Evolutionary conservation across 2,888 invertebrate species (phyloP).

Genomic region (Watsonalla binaria): DNA sequence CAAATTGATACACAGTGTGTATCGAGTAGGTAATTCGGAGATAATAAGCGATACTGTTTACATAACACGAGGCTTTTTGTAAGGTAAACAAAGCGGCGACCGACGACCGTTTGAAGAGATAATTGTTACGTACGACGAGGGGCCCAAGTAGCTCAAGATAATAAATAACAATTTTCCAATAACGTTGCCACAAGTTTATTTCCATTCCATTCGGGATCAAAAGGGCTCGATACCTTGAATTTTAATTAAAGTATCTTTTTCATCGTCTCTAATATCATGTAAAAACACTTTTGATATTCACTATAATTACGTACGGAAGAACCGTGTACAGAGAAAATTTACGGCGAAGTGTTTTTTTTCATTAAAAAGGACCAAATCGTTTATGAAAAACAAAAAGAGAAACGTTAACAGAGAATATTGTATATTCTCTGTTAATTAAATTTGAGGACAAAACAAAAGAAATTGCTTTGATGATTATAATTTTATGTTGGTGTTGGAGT

Average conservation of each 20-base stretch:
- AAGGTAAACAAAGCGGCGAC: not conserved
- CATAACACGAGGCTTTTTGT: not conserved
- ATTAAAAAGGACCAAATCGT: not conserved
- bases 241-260: not conserved
- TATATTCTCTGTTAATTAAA: not conserved
- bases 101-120: not conserved
- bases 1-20: slow-evolving; percentile 38
- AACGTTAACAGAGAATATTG: not conserved
- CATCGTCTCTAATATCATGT: not conserved
- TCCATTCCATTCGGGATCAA: not conserved
- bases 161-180: slow-evolving; percentile 2
- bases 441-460: not conserved
- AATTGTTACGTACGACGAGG: not conserved
- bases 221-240: not conserved
- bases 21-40: not conserved
- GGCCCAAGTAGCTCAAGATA: not conserved
- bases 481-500: no score
- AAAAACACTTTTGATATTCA: not conserved
- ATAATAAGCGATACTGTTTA: not conserved
- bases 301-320: not conserved
- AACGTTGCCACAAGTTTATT: not conserved
- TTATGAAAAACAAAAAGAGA: not conserved
- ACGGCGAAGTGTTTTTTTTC: not conserved
- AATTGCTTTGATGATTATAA: not conserved
- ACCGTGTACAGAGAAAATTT: not conserved